These are phyloP conservation scores for Spinus pinus DNA, from an alignment of 2,797 vertebrate species.

Conservation along the genomic window DNA sequence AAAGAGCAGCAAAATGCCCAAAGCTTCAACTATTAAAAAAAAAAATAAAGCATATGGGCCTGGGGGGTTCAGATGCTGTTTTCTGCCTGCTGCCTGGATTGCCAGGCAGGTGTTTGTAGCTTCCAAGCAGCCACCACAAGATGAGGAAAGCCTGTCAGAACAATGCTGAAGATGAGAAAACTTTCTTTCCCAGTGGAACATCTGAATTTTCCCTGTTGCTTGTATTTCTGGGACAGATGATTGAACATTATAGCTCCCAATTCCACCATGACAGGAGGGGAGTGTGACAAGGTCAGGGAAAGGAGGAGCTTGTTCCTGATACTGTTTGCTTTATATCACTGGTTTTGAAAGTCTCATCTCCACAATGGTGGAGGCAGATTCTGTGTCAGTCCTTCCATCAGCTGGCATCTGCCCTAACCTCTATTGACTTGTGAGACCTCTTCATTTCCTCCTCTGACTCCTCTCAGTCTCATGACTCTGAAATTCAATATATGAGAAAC, in stretches of 20 bases:
- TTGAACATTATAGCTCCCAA: background rate
- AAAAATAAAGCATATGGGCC: fast-evolving
- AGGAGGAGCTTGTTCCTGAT: background rate
- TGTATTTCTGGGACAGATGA: background rate
- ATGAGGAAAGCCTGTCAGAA: background rate
- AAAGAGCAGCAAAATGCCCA: background rate
- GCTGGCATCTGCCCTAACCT: constrained; percentile 9
- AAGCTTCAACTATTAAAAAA: background rate
- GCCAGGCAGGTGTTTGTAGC: background rate
- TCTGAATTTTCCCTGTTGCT: background rate
- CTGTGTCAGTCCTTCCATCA: background rate
- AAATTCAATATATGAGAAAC: constrained; percentile 28
- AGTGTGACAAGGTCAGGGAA: background rate
- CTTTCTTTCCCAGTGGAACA: background rate
- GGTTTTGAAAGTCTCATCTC: background rate
- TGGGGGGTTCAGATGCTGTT: background rate
- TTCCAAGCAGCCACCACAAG: background rate
- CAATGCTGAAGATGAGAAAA: background rate
- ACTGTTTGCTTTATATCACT: background rate
- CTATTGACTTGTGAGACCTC: constrained; percentile 7
- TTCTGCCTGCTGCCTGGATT: background rate
- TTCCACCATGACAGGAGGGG: fast-evolving
- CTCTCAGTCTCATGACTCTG: background rate
- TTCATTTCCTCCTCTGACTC: constrained; percentile 38
- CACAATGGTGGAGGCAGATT: background rate